phyloP scores from a whole-genome alignment of 2,113 vertebrate species.

The Pluvianellus socialis region DNA sequence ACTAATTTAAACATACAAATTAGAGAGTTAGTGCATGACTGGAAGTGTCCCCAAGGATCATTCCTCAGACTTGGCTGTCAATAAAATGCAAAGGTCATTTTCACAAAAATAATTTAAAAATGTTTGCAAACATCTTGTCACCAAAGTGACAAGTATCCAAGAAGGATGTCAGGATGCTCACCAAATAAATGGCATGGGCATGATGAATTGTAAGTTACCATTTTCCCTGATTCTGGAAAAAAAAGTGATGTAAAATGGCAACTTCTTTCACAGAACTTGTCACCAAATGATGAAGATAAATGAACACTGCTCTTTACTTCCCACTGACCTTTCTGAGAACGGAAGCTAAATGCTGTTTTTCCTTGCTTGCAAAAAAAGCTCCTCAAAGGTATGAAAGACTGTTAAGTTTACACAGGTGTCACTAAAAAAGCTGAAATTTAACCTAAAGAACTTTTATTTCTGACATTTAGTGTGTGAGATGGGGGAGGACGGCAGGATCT shows the following conservation, averaged over 20 bases:
- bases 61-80: not conserved
- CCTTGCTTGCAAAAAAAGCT: not conserved
- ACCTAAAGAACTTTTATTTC: not conserved
- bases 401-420: not conserved
- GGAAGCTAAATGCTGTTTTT: not conserved
- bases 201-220: not conserved
- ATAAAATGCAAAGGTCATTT: not conserved
- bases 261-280: not conserved
- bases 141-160: not conserved
- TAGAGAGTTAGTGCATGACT: not conserved
- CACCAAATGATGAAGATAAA: not conserved
- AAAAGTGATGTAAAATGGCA: not conserved
- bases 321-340: not conserved
- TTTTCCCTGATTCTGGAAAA: not conserved
- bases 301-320: not conserved
- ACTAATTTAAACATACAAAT: not conserved
- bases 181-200: not conserved
- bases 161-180: not conserved
- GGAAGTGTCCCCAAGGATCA: not conserved
- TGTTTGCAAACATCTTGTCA: not conserved
- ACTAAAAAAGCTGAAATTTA: not conserved
- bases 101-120: not conserved
- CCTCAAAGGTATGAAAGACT: not conserved
- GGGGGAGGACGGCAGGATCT: not conserved
- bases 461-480: not conserved